Percentiles rank a stretch among this genome's conserved stretches.
Conservation (phyloP, 2,888 invertebrate species). For the Amphimallon solstitiale region DNA sequence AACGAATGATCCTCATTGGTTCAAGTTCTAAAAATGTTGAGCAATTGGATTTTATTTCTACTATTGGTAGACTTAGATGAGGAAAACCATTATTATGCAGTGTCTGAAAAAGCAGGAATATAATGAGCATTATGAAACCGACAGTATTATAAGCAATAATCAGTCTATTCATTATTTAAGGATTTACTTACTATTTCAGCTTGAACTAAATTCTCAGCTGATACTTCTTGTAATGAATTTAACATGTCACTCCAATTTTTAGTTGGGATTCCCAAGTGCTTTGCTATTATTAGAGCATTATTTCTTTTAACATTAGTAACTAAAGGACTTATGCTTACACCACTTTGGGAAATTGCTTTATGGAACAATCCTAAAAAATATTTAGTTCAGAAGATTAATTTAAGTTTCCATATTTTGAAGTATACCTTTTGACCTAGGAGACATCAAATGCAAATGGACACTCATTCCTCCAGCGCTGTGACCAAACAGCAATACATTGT, state of each 20-base stretch:
- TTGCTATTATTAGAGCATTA: not conserved
- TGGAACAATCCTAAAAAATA: constrained; percentile 6
- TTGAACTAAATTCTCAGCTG: not conserved
- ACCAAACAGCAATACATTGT: constrained; percentile 19
- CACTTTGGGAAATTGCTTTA: constrained; percentile 22
- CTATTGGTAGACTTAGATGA: no score
- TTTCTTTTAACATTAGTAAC: not conserved
- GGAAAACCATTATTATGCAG: no score
- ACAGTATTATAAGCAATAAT: no score
- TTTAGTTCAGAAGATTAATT: no score
- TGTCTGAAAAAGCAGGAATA: no score
- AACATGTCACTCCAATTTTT: constrained; percentile 1
- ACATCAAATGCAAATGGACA: constrained; percentile 21
- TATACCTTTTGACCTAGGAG: constrained; percentile 11
- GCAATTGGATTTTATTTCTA: no score
- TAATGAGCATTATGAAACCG: no score
- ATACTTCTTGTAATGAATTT: not conserved
- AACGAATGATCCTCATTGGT: no score
- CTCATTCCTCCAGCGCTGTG: constrained; percentile 18
- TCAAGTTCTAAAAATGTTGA: no score
- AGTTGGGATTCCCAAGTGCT: not conserved
- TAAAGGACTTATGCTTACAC: not conserved
- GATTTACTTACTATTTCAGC: constrained; percentile 2
- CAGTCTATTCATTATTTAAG: no score
- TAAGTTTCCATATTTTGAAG: not conserved